Evolutionary conservation across 2,113 vertebrate genomes (phyloP), one percentile per base, ranked within the genome.

Genomic region (Thalassoma bifasciatum): DNA sequence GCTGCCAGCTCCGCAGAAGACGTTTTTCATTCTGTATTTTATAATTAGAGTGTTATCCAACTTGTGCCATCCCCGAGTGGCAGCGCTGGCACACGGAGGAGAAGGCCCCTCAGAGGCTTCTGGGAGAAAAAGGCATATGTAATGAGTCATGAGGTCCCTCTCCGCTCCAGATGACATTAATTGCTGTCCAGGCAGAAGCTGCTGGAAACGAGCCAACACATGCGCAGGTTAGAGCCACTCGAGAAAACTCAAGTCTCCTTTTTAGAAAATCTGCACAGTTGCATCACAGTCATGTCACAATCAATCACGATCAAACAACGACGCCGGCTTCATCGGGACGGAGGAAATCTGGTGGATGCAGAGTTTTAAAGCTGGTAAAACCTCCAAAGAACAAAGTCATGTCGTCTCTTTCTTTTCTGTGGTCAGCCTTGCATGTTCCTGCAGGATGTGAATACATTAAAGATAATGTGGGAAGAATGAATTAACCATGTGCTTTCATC

Each of bases 1-100:
- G 63, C 72, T 87, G 72, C 81, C 77, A 85, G 77, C 72, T 34
- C 49, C 21, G 77, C 77, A 86, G 38, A 80, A 78, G 46, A 72
- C 77, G 75, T 79, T 77, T 86, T 73, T 79, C 58, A 75, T 49
- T 63, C 73, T 62, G 73, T 66, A 79, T 83, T 85, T 85, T 82
- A 82, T 89, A 90, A 91, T 89, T 91, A 81, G 60, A 90, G 63
- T 51, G 80, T 86, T 85, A 87, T 88, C 81, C 83, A 81, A 83
- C 71, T 87, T 77, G 78, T 78, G 75, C 84, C 77, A 69, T 77
- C 71, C 85, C 79, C 64, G 13, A 85, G 84, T 77, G 84, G 84
- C 79, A 81, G 81, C 84, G 53, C 66, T 85, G 82, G 84, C 80
- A 67, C 79, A 82, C 78, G 17, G 77, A 75, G 84, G 56, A 82